Percentiles rank a stretch among this genome's conserved stretches.
phyloP scores from a whole-genome alignment of 2,888 invertebrate genomes.

The Choristoneura rosaceana region DNA sequence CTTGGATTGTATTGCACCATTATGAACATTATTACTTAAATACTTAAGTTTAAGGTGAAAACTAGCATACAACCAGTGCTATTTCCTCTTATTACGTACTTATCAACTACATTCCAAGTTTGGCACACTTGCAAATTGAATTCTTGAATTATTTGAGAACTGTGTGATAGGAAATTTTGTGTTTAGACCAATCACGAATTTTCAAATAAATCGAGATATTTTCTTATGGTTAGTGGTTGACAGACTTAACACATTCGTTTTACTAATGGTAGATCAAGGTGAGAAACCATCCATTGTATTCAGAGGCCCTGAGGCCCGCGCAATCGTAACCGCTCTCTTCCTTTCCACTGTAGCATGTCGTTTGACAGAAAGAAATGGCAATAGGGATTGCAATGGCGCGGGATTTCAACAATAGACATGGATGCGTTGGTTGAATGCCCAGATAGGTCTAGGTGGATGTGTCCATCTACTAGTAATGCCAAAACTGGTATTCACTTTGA shows the following conservation, averaged over 20 bases:
- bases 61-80: background rate
- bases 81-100: background rate
- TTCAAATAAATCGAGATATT: background rate
- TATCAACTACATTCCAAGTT: conserved; percentile 26
- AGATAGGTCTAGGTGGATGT: no score
- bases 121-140: conserved; percentile 6
- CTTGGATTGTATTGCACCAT: conserved; percentile 3
- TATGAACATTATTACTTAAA: conserved; percentile 8
- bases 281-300: background rate
- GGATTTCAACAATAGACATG: background rate
- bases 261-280: background rate
- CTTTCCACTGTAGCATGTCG: background rate
- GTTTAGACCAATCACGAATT: background rate
- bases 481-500: background rate
- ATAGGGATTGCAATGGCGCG: background rate
- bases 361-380: background rate
- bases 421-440: background rate
- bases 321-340: background rate
- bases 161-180: no score
- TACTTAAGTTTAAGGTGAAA: conserved; percentile 13
- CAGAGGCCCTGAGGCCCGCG: background rate
- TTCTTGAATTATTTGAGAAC: background rate
- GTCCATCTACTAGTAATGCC: background rate
- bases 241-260: background rate
- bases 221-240: background rate